Conservation (phyloP, 2,797 vertebrate species). For the Saxicola maurus region DNA sequence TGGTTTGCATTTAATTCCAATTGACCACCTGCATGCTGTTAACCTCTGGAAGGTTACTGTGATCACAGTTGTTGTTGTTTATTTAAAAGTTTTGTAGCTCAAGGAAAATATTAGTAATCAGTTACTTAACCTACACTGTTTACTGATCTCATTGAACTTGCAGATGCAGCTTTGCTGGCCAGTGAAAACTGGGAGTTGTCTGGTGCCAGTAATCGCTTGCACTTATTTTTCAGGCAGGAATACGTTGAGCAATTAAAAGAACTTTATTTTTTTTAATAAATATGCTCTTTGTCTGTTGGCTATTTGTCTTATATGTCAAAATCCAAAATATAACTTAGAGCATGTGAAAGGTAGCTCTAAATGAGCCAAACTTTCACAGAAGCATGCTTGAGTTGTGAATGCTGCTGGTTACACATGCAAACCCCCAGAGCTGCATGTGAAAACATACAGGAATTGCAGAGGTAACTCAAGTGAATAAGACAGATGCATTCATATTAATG, state of each 20-base stretch:
- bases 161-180: conserved; percentile 67
- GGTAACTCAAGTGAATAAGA: background rate
- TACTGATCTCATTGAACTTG: conserved; percentile 69
- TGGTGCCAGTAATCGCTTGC: conserved; percentile 56
- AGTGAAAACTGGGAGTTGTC: conserved; percentile 43
- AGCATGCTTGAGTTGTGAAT: background rate
- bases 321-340: background rate
- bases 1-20: conserved; percentile 67
- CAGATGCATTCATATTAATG: background rate
- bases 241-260: conserved; percentile 55
- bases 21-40: conserved; percentile 73
- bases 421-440: background rate
- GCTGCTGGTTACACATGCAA: background rate
- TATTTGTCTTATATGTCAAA: conserved; percentile 29
- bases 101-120: conserved; percentile 75
- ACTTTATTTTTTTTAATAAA: background rate
- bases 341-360: conserved; percentile 22
- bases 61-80: conserved; percentile 74
- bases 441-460: background rate
- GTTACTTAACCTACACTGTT: conserved; percentile 73
- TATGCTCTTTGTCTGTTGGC: background rate
- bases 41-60: conserved; percentile 74
- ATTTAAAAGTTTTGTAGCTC: conserved; percentile 71
- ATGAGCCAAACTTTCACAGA: background rate
- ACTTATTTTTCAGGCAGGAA: conserved; percentile 68